A percentile compares a stretch with the other conserved stretches of the same genome.
phyloP scores from a whole-genome alignment of 64 coral and sea anemone genomes.

The Montipora capricornis region DNA sequence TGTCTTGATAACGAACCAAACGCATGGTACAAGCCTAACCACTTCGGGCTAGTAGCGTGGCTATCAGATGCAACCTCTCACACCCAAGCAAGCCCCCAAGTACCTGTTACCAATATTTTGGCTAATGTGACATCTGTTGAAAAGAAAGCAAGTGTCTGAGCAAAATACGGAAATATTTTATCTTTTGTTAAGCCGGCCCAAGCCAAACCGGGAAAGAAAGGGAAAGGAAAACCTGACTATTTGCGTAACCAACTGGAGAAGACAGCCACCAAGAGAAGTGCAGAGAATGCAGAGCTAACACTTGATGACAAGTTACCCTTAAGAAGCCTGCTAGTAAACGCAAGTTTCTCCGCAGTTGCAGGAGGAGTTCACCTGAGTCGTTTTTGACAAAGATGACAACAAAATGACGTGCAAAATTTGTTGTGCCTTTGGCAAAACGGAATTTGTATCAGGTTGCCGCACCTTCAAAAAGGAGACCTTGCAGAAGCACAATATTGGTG shows the following conservation, averaged over 20 bases:
- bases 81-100: not conserved
- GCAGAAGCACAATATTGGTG: constrained; percentile 2
- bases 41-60: too few relatives aligned
- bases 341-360: not conserved
- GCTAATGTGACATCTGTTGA: too few relatives aligned
- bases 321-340: not conserved
- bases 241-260: not conserved
- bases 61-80: too few relatives aligned
- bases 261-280: not conserved
- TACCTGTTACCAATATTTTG: not conserved
- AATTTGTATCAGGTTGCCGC: constrained; percentile 22
- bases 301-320: constrained; percentile 7
- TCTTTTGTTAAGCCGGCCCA: not conserved
- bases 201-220: constrained; percentile 13
- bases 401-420: constrained; percentile 29
- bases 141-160: not conserved
- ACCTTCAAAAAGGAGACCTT: constrained; percentile 51
- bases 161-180: constrained; percentile 17
- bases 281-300: not conserved
- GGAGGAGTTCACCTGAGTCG: too few relatives aligned
- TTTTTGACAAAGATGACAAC: too few relatives aligned
- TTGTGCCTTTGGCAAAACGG: constrained; percentile 52
- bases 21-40: too few relatives aligned
- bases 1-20: too few relatives aligned
- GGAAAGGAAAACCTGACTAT: not conserved